These are phyloP conservation scores for Dasyornis broadbenti DNA, from an alignment of 2,113 vertebrate genomes.

Conservation along the genomic window DNA sequence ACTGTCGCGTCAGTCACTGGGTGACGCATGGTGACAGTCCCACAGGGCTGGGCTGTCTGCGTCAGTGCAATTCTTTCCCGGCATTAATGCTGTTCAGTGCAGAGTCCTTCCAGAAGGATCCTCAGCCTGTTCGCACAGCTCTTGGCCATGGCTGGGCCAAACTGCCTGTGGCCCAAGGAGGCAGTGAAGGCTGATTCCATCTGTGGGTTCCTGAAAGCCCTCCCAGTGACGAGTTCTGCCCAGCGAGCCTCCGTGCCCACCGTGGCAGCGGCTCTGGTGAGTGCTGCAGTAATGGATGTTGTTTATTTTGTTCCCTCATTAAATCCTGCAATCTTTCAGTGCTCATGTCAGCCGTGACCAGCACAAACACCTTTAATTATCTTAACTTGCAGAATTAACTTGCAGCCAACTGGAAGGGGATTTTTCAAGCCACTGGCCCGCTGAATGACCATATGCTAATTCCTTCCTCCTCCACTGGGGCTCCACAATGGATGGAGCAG, in stretches of 20 bases:
- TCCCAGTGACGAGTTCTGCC: neutral
- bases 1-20: accelerated
- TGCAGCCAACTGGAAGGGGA: neutral
- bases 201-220: neutral
- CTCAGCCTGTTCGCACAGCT: neutral
- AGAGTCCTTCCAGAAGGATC: neutral
- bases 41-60: accelerated
- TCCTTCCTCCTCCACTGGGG: neutral
- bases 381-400: neutral
- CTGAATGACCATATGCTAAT: neutral
- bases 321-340: neutral
- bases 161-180: neutral
- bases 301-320: neutral
- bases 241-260: neutral
- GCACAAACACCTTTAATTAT: neutral
- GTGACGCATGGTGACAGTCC: accelerated
- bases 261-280: neutral
- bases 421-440: neutral
- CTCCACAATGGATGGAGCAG: neutral
- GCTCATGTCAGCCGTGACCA: neutral
- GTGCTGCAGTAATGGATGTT: neutral
- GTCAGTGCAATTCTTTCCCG: too few relatives aligned
- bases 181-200: neutral
- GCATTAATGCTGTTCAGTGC: neutral
- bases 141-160: neutral